Conservation (phyloP, 2,888 invertebrate species). For the Cryptus armator region DNA sequence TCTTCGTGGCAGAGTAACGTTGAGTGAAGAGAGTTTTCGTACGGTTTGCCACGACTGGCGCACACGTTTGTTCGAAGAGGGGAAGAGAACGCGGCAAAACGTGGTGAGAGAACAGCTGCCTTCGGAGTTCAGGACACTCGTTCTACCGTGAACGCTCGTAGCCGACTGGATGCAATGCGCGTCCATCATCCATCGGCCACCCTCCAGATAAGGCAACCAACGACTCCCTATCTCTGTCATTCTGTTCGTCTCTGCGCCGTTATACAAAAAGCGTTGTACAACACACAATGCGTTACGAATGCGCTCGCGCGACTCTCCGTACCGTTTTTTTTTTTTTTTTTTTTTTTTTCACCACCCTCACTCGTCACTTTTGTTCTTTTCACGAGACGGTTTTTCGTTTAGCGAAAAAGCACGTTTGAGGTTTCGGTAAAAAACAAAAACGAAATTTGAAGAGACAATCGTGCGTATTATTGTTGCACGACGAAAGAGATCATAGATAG, state of each 20-base stretch:
- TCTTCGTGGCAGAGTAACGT: background rate
- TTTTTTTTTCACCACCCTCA: background rate
- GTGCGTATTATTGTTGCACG: background rate
- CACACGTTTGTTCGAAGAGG: slow-evolving; percentile 27
- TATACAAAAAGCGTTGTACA: slow-evolving; percentile 13
- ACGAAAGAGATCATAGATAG: background rate
- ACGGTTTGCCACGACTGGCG: background rate
- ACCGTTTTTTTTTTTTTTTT: background rate
- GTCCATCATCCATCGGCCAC: slow-evolving; percentile 73
- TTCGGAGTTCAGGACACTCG: slow-evolving; percentile 57
- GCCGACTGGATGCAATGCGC: slow-evolving; percentile 74
- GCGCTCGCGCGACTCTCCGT: slow-evolving; percentile 3
- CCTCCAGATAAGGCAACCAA: slow-evolving; percentile 59
- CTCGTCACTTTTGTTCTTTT: slow-evolving; percentile 6
- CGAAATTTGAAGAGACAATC: background rate
- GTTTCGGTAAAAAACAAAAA: background rate
- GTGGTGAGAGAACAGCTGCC: slow-evolving; percentile 60
- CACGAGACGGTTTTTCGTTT: background rate
- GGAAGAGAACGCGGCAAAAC: slow-evolving; percentile 57
- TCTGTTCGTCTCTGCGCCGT: slow-evolving; percentile 13
- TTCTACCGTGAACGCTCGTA: slow-evolving; percentile 74
- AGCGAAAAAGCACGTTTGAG: background rate
- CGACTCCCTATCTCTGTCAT: slow-evolving; percentile 25
- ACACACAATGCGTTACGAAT: background rate
- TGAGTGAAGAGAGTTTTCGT: background rate